Conservation (phyloP, 2,113 vertebrate genomes). For the Chlorodrepanis virens region DNA sequence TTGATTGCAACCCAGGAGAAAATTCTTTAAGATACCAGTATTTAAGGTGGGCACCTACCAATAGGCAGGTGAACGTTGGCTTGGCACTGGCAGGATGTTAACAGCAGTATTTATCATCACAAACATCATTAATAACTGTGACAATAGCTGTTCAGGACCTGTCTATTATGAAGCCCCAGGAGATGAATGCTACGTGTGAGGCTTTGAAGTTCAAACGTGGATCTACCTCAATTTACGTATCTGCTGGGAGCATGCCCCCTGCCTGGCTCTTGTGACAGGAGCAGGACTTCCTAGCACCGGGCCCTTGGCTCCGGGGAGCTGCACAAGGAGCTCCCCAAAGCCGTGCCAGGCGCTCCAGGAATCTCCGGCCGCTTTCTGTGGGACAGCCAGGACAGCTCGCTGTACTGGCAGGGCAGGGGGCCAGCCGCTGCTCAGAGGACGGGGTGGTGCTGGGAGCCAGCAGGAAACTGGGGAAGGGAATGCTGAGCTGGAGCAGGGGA, state of each 20-base stretch:
- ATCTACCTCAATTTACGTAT: background rate
- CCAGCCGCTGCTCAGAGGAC: background rate
- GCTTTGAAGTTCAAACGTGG: background rate
- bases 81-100: background rate
- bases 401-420: background rate
- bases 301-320: fast-evolving
- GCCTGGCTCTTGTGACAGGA: fast-evolving
- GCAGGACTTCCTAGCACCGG: fast-evolving
- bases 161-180: background rate
- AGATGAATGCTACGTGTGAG: background rate
- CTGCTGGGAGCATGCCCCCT: background rate
- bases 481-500: background rate
- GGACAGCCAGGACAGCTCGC: background rate
- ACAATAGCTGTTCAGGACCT: background rate
- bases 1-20: background rate
- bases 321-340: background rate
- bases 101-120: background rate
- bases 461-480: fast-evolving
- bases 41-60: background rate
- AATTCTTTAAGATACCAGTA: background rate
- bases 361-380: fast-evolving
- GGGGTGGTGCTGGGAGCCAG: background rate
- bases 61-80: background rate
- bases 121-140: background rate
- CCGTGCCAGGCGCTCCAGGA: fast-evolving